Base-by-base conservation (phyloP, 1,140 invertebrate genomes). In the Caenorhabditis briggsae region DNA sequence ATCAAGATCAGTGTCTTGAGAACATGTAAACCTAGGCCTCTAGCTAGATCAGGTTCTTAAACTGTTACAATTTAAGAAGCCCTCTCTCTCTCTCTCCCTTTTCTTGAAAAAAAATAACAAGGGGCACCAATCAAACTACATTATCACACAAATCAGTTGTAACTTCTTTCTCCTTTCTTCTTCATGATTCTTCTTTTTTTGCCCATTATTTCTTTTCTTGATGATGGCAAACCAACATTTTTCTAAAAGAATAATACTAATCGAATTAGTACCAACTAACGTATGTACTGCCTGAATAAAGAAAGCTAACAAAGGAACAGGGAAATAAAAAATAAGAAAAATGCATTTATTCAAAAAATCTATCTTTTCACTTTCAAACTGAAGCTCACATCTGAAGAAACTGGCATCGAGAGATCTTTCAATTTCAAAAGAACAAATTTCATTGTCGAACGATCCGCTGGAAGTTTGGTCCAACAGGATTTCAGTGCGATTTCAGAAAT, bases 401-500 rank as follows among this genome's bases (percentile, higher is more conserved):
- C 41, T 14, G 70, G 70, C 18, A 53, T 23, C 46, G 43, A 78
- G 8, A 78, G 9, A 50, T 48, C 70, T 23, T 43, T 43, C 16
- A 78, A n/a, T 18, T 78, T 78, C 1, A 11, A 1, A 50, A 43
- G 70, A 6, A 78, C 70, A 11, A 11, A 23, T 53, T 50, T 78
- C 70, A 78, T 78, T 3, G 70, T 78, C 18, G 70, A 16, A 50
- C 70, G 70, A 23, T 78, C 46, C 11, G 12, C 9, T 6, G 70
- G 70, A 6, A 53, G 46, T 53, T 50, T 78, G 2, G 70, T 33
- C 70, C 70, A 78, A n/a, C 70, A 78, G 1, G 8, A 23, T 50
- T 78, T 78, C 70, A 78, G 20, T 11, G 43, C 70, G 20, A 78
- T 50, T 50, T 78, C 70, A 23, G 70, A 6, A 50, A 78, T 78